Evolutionary conservation across 2,113 vertebrate species (phyloP).

Genomic region (Anhinga rufa): DNA sequence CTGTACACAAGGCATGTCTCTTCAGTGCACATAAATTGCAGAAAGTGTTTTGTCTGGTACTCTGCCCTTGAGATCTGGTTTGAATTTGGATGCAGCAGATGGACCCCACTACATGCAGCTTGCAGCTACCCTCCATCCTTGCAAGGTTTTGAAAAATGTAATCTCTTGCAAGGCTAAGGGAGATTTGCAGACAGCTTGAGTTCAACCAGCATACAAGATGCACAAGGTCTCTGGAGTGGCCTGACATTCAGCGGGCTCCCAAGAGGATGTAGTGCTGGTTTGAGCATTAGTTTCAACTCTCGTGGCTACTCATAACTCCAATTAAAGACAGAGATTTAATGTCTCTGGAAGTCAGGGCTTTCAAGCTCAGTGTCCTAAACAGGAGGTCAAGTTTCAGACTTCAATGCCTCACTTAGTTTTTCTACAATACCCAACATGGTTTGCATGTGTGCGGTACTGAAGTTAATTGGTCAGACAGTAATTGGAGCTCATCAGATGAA

Average conservation of each 20-base stretch:
- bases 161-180: neutral
- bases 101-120: neutral
- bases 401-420: neutral
- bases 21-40: neutral
- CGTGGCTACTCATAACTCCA: neutral
- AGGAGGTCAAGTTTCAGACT: neutral
- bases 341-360: neutral
- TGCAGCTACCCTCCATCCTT: neutral
- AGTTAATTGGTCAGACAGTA: slow-evolving; percentile 28
- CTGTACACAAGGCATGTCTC: neutral
- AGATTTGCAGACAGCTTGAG: neutral
- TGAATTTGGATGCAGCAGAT: slow-evolving; percentile 16
- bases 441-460: neutral
- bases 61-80: neutral
- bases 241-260: neutral
- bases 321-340: neutral
- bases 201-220: neutral
- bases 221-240: neutral
- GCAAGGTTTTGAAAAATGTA: neutral
- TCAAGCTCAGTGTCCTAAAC: slow-evolving; percentile 7
- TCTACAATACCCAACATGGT: neutral
- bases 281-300: neutral
- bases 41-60: neutral
- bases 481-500: slow-evolving; percentile 5
- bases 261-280: neutral